A percentile compares a stretch with the other conserved stretches of the same genome.
These are phyloP conservation scores for Squalus acanthias DNA, from an alignment of 2,797 vertebrate genomes.

Conservation along the genomic window DNA sequence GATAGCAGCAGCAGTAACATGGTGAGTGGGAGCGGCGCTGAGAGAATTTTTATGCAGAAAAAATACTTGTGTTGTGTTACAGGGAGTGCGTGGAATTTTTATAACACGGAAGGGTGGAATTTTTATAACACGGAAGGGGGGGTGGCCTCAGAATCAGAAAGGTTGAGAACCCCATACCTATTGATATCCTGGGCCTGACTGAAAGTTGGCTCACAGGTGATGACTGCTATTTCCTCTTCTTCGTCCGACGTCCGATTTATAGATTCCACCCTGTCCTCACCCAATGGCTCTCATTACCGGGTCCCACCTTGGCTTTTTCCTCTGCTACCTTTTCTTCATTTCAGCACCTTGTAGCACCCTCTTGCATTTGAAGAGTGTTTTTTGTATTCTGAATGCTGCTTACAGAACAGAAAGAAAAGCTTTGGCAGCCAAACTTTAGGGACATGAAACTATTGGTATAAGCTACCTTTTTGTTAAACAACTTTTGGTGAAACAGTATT, in stretches of 20 bases:
- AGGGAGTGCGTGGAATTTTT: no score
- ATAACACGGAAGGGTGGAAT: no score
- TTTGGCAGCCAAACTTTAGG: background rate
- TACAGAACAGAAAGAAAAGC: background rate
- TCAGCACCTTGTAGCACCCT: background rate
- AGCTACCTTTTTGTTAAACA: background rate
- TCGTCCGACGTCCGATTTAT: background rate
- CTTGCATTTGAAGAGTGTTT: no score
- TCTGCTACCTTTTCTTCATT: background rate
- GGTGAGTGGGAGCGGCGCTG: no score
- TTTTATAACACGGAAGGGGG: no score
- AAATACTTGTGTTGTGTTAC: no score
- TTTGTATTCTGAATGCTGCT: no score
- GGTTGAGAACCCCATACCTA: no score
- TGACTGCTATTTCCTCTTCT: background rate
- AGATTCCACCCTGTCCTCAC: background rate
- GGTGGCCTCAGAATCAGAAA: no score
- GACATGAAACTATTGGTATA: background rate
- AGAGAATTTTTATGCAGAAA: no score
- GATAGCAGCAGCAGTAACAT: no score
- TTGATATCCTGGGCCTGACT: background rate
- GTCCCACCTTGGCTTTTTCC: background rate
- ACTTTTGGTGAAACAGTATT: background rate
- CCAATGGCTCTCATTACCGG: background rate
- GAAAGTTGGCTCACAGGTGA: background rate